phyloP scores from a whole-genome alignment of 2,113 vertebrate species.

The Xyliphius kryptos region DNA sequence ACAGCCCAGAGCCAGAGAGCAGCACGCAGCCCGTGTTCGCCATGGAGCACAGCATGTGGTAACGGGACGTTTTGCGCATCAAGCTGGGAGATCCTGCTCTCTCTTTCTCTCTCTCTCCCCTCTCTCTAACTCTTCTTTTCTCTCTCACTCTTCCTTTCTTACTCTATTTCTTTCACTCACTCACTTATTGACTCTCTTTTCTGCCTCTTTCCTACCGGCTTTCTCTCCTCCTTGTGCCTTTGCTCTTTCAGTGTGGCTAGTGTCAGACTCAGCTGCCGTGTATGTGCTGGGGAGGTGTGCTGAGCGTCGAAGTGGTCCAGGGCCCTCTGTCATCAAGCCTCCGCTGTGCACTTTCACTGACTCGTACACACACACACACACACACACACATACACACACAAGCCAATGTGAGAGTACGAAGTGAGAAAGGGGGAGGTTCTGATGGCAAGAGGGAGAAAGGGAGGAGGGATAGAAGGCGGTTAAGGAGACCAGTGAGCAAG shows the following conservation, averaged over 20 bases:
- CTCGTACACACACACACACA: constrained; percentile 21
- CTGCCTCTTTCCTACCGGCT: not conserved
- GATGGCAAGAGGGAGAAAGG: constrained; percentile 38
- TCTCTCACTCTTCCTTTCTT: not conserved
- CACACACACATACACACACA: constrained; percentile 25
- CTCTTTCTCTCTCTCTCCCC: constrained; percentile 19
- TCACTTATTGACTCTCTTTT: constrained; percentile 12
- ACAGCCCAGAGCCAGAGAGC: constrained; percentile 87
- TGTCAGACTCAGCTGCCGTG: constrained; percentile 20
- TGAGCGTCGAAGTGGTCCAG: constrained; percentile 42
- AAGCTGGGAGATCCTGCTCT: constrained; percentile 42
- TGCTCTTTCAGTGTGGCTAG: constrained; percentile 15
- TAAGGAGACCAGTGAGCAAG: constrained; percentile 42
- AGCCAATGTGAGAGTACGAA: constrained; percentile 43
- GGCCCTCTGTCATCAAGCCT: constrained; percentile 48
- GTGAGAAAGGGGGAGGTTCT: constrained; percentile 42
- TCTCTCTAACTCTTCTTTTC: not conserved
- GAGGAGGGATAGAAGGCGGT: constrained; percentile 55
- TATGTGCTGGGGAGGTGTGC: constrained; percentile 35
- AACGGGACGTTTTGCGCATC: constrained; percentile 65
- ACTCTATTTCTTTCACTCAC: constrained; percentile 7
- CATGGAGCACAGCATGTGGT: constrained; percentile 95
- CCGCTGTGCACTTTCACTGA: constrained; percentile 36
- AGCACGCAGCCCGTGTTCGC: constrained; percentile 93
- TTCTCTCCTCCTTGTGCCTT: constrained; percentile 1